phyloP scores from a whole-genome alignment of 2,888 invertebrate species.

The Piscicola geometra region DNA sequence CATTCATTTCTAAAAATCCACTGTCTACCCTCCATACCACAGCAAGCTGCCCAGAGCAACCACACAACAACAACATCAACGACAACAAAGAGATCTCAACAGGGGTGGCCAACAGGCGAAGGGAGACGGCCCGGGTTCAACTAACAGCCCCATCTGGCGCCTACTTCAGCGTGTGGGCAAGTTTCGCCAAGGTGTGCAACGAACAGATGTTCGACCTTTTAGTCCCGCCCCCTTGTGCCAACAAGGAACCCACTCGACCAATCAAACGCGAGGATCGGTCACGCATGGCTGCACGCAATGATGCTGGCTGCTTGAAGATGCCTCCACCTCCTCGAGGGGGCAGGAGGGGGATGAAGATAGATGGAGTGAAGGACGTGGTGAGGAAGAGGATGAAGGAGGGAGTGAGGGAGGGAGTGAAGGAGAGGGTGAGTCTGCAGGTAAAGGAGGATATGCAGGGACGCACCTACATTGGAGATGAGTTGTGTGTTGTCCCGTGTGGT shows the following conservation, averaged over 20 bases:
- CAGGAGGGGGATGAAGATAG: slow-evolving; percentile 64
- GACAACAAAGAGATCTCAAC: slow-evolving; percentile 27
- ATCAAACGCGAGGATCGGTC: not conserved
- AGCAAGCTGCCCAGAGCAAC: not conserved
- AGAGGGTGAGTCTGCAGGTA: slow-evolving; percentile 14
- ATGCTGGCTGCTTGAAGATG: slow-evolving; percentile 45
- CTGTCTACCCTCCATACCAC: not conserved
- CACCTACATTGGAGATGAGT: slow-evolving; percentile 59
- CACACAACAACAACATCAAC: not conserved
- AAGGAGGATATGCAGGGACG: slow-evolving; percentile 48
- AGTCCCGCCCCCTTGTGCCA: slow-evolving; percentile 54
- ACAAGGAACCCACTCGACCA: not conserved
- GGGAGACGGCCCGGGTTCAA: slow-evolving; percentile 47
- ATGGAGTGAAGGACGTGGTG: slow-evolving; percentile 41
- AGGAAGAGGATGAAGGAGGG: no score
- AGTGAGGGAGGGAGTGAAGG: not conserved
- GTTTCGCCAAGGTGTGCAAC: slow-evolving; percentile 85
- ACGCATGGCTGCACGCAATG: not conserved
- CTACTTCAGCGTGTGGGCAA: slow-evolving; percentile 67
- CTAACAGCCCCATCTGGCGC: slow-evolving; percentile 45
- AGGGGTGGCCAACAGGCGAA: slow-evolving; percentile 45
- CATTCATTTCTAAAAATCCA: no score
- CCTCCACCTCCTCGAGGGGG: slow-evolving; percentile 60
- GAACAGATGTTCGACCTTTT: slow-evolving; percentile 80
- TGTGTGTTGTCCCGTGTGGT: no score